A percentile compares a stretch with the other conserved stretches of the same genome.
Conservation (phyloP, 1,140 invertebrate genomes). For the Cotesia typhae region DNA sequence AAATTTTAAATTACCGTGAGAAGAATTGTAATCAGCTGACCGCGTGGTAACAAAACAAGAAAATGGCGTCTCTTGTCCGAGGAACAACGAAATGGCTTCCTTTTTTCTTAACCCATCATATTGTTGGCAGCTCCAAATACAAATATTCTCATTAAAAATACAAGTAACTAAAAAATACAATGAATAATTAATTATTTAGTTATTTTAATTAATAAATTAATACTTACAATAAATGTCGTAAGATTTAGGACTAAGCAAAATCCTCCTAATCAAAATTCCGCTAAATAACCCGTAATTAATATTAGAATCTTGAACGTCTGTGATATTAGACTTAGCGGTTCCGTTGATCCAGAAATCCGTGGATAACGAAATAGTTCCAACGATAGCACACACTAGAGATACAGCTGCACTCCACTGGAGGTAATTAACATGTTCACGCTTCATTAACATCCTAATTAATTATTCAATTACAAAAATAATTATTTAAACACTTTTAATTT, state of each 20-base stretch:
- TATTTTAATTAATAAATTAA: conserved; percentile 25
- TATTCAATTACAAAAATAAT: too few relatives aligned
- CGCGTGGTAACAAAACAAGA: conserved; percentile 13
- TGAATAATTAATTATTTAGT: conserved; percentile 33
- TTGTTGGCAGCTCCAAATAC: conserved; percentile 38
- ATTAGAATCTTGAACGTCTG: conserved; percentile 39
- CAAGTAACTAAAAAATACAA: conserved; percentile 41
- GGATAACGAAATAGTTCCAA: conserved; percentile 42
- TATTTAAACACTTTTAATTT: too few relatives aligned
- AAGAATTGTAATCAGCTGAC: conserved; percentile 1
- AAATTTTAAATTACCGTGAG: background rate
- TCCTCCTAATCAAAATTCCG: conserved; percentile 39
- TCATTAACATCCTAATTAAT: background rate
- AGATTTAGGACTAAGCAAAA: conserved; percentile 35
- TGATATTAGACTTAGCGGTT: conserved; percentile 37
- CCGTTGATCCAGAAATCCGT: conserved; percentile 41
- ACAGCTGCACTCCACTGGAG: conserved; percentile 38
- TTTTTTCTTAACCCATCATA: conserved; percentile 8
- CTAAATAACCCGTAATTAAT: conserved; percentile 47
- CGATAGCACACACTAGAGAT: conserved; percentile 43
- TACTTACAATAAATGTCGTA: conserved; percentile 43
- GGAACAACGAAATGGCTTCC: conserved; percentile 32
- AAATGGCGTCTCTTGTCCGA: conserved; percentile 33
- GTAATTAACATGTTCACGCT: conserved; percentile 42
- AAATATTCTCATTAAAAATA: conserved; percentile 35